These are phyloP conservation scores for Falco novaeseelandiae DNA, from an alignment of 2,797 vertebrate genomes.

Conservation along the genomic window DNA sequence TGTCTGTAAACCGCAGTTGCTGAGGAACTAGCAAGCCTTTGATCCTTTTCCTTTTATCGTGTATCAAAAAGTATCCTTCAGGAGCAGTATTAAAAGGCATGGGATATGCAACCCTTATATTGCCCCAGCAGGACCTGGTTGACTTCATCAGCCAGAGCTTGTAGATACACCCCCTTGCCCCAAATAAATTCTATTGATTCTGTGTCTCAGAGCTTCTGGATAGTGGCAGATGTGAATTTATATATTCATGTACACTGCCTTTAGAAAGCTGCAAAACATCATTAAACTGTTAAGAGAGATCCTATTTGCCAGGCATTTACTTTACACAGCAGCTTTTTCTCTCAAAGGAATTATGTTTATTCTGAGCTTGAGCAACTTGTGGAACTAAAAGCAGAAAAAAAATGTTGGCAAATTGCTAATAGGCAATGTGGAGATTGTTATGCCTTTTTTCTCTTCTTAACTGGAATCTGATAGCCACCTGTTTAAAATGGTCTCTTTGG, in stretches of 20 bases:
- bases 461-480: constrained; percentile 16
- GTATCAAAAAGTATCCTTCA: neutral
- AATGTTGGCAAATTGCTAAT: constrained; percentile 20
- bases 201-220: neutral
- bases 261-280: neutral
- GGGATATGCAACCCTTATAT: neutral
- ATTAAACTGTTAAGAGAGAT: neutral
- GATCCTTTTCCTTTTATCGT: neutral
- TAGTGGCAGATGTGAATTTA: neutral
- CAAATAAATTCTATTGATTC: neutral
- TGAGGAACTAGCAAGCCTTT: neutral
- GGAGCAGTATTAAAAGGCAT: neutral
- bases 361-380: neutral
- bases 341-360: constrained; percentile 30
- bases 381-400: neutral
- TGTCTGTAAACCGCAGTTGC: neutral
- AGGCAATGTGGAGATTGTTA: neutral
- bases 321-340: constrained; percentile 3
- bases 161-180: neutral
- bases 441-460: neutral
- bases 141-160: neutral
- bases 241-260: neutral
- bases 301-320: constrained; percentile 1
- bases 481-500: constrained; percentile 19
- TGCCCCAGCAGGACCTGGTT: neutral